These are phyloP conservation scores for Brachymystax lenok DNA, from an alignment of 2,797 vertebrate genomes.

Conservation along the genomic window DNA sequence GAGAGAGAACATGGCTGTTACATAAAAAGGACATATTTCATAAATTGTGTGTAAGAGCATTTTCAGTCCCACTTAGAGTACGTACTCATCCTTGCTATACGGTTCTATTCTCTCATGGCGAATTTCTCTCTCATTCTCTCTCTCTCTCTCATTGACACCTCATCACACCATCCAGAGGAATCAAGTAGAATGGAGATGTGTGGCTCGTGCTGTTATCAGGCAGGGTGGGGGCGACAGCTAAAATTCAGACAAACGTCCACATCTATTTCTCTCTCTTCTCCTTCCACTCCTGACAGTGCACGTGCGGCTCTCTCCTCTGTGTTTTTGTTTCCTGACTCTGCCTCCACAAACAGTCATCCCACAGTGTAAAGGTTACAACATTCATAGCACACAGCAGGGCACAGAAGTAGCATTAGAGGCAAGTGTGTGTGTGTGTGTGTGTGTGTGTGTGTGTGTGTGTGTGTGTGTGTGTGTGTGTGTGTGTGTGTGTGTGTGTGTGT, in stretches of 20 bases:
- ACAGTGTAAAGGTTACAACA: background rate
- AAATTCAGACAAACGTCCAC: background rate
- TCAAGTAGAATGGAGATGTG: background rate
- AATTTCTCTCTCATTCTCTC: background rate
- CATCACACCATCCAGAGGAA: background rate
- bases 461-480: background rate
- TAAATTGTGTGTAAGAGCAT: background rate
- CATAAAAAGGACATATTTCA: constrained; percentile 14
- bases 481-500: background rate
- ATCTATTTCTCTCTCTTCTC: background rate
- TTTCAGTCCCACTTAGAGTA: background rate
- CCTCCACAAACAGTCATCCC: background rate
- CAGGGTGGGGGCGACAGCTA: background rate
- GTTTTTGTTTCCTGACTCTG: background rate
- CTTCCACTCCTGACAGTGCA: background rate
- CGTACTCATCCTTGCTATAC: background rate
- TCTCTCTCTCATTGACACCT: constrained; percentile 5
- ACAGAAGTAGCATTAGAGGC: background rate
- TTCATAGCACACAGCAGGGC: background rate
- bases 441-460: constrained; percentile 7
- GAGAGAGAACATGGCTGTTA: constrained; percentile 2
- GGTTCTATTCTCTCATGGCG: background rate
- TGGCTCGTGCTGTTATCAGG: background rate
- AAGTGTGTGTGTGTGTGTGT: background rate
- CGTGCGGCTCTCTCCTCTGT: background rate